Base-by-base conservation (phyloP, 2,113 vertebrate species). In the Anarhynchus alexandrinus region DNA sequence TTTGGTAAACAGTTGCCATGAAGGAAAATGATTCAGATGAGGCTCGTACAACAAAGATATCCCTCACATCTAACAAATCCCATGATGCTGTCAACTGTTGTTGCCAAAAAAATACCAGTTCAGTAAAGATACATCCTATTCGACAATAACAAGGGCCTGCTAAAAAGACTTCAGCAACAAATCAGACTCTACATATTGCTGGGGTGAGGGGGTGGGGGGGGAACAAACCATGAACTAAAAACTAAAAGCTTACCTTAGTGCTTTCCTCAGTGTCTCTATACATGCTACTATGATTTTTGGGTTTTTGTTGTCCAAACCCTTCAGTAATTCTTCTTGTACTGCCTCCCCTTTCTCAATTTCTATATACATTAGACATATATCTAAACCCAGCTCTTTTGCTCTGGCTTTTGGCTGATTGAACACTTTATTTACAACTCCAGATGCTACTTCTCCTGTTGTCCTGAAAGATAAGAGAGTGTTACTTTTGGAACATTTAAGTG, bases 391-490 rank as follows among this genome's bases (percentile, higher is more conserved):
- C 74, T 99, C 99, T 96, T 99, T 99, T 43, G 99, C 99, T 95
- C 98, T 99, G 45, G 99, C 99, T 98, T 99, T 99, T 36, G 99
- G 99, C 87, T 99, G 99, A 97, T 99, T 99, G 97, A 99, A 99
- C 30, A 99, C 99, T 98, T 99, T 99, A 97, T 99, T 98, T 96
- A 99, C 99, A 83, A 99, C 99, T 55, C 99, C 99, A 12, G 99
- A 99, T 3, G 99, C 99, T 88, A 99, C 99, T 97, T 99, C 99
- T 52, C 99, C 99, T 5, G 99, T 98, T 43, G 99, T 99, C 97
- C 99, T 99, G 97, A 77, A 98, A 98, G 82, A 51, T n/a, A 36
- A 94, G 10, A 86, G 49, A 4, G 12, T 11, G 59, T 85, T 82
- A 93, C 9, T 78, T 74, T 55, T 34, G 14, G 22, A 94, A 62